Evolutionary conservation across 2,888 invertebrate species (phyloP), one percentile per base, ranked within the genome.

Genomic region (Sinotaia quadrata): DNA sequence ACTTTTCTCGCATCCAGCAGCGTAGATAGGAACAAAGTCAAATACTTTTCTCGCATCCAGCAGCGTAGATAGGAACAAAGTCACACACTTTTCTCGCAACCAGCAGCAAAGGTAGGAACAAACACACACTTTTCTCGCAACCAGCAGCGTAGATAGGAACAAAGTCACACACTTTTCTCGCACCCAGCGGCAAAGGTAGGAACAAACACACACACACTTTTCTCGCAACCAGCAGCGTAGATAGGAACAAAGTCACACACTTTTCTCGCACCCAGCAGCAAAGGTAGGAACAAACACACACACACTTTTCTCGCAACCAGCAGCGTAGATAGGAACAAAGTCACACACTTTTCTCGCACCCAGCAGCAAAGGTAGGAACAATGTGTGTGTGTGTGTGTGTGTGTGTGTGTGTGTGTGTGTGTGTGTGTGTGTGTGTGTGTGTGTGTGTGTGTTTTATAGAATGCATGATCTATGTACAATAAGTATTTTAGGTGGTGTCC

Each of bases 381-480:
- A 12, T 8, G 41, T 8, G 41, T 41, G 41, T 12, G 41, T 12
- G 41, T 41, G 8, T 41, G 41, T 8, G 41, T 41, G 41, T 8
- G 41, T n/a, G 41, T 41, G 41, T 41, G 41, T 41, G 41, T 41
- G 41, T 41, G 41, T 41, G 41, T 41, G 41, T 41, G 41, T 41
- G 41, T n/a, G n/a, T n/a, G 18, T 41, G 41, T 18, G 41, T 41
- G 41, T 41, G 41, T 8, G 41, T 41, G 41, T 41, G 10, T 12
- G 8, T 8, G 8, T 18, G 18, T 41, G 41, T 41, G 41, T 41
- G 41, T 41, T 41, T 41, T 41, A 18, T 41, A 41, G 18, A 41
- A 12, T n/a, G n/a, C n/a, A n/a, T n/a, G n/a, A n/a, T n/a, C n/a
- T n/a, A n/a, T n/a, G n/a, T n/a, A n/a, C n/a, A n/a, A n/a, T n/a